phyloP scores from a whole-genome alignment of 2,797 vertebrate species.

The Gymnocypris eckloni region DNA sequence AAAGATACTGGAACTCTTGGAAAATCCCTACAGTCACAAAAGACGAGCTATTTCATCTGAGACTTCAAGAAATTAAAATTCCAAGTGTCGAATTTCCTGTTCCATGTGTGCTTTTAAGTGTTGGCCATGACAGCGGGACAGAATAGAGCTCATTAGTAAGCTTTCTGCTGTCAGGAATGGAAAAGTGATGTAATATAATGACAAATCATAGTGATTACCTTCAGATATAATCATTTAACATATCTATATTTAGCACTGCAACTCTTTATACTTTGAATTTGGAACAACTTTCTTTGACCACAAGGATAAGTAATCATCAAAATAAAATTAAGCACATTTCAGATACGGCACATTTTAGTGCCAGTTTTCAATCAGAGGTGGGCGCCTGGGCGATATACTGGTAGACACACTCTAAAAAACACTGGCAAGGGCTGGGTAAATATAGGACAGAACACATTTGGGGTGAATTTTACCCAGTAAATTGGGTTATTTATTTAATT shows the following conservation, averaged over 20 bases:
- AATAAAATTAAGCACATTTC: not conserved
- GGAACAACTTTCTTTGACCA: not conserved
- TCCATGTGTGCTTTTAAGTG: conserved; percentile 64
- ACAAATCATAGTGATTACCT: conserved; percentile 32
- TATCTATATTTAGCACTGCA: not conserved
- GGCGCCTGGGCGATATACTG: not conserved
- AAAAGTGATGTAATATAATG: conserved; percentile 54
- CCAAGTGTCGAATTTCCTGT: conserved; percentile 64
- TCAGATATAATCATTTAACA: conserved; percentile 17
- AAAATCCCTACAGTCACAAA: conserved; percentile 65
- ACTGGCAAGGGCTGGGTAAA: no score
- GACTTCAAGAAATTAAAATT: conserved; percentile 68
- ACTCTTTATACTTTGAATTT: not conserved
- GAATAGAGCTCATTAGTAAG: conserved; percentile 59
- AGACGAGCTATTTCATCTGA: conserved; percentile 61
- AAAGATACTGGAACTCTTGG: conserved; percentile 58
- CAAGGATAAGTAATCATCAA: not conserved
- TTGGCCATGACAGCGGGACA: conserved; percentile 63
- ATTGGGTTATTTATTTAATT: no score
- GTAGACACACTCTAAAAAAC: no score
- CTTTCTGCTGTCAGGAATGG: conserved; percentile 59
- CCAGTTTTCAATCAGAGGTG: not conserved
- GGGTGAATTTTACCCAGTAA: no score
- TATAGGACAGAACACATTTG: no score
- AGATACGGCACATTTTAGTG: not conserved